Evolutionary conservation across 2,113 vertebrate species (phyloP), one percentile per base, ranked within the genome.

Genomic region (Agapornis roseicollis): DNA sequence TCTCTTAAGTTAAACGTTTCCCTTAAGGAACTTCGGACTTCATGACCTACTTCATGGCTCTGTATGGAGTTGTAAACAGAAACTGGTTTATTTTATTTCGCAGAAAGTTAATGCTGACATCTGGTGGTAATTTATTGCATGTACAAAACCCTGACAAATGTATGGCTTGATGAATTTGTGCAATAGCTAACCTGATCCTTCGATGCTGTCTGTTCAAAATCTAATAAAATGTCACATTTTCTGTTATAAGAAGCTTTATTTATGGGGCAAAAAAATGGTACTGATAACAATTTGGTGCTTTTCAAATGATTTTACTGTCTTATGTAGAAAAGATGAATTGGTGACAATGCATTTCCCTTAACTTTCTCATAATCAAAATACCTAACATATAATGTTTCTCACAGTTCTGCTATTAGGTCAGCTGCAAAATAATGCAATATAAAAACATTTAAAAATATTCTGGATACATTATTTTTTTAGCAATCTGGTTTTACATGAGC

Each of bases 81-180:
- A 65, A 31, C 10, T 3, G 0, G 5, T 8, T 56, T 1, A 1
- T 18, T 27, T 13, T 7, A 4, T 50, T 71, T 71, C 93, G 47
- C 23, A 60, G 77, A 74, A 31, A 63, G 94, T 81, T 74, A n/a
- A 47, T 35, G 18, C 65, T 96, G 96, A 64, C 96, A 97, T 80
- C 96, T 93, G 53, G 85, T 76, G 96, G 83, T 74, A 1, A 5
- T 3, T 56, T 31, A 80, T 58, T 41, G 42, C 49, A 18, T 14
- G 7, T 37, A 46, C 63, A 23, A 69, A 79, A 64, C 7, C 2
- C 13, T 8, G 64, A 46, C 22, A 49, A 37, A 27, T 58, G 16
- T 2, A 19, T 9, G 23, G 6, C 6, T 37, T 44, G 24, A 9
- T 6, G 37, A 49, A 0, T 5, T 50, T 58, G 5, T 5, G 33